Percentiles rank a stretch among this genome's conserved stretches.
Conservation (phyloP, 2,113 vertebrate genomes). For the Limnothrissa miodon region DNA sequence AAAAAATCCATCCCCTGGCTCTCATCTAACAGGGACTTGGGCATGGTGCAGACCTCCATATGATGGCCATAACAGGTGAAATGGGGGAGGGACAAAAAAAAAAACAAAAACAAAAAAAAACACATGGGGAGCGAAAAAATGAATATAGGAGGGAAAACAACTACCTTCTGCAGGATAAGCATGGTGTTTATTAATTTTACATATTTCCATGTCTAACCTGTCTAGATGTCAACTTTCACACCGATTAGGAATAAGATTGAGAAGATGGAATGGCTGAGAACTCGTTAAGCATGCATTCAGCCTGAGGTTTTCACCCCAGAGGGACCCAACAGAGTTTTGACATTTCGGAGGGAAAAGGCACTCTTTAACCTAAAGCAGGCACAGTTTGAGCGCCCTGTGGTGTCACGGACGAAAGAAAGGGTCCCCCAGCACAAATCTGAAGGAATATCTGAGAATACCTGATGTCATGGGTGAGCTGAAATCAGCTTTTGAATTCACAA, state of each 20-base stretch:
- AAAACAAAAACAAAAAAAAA: background rate
- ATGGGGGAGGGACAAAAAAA: background rate
- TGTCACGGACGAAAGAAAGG: background rate
- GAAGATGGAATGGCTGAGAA: background rate
- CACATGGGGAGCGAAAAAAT: background rate
- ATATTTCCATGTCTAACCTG: conserved; percentile 5
- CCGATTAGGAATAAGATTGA: background rate
- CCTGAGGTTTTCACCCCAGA: background rate
- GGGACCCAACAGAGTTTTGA: background rate
- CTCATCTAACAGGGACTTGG: conserved; percentile 46
- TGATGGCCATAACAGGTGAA: background rate
- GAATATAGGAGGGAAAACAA: background rate
- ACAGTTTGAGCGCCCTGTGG: background rate
- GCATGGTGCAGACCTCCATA: conserved; percentile 38
- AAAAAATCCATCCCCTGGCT: conserved; percentile 50
- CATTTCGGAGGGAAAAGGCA: background rate
- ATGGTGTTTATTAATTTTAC: conserved; percentile 26
- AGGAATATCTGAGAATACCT: background rate
- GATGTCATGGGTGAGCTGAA: background rate
- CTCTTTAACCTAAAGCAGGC: background rate
- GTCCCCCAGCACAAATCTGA: background rate
- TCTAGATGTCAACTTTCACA: background rate
- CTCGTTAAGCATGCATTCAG: background rate
- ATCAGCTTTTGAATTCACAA: background rate
- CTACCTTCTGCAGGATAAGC: conserved; percentile 15